These are phyloP conservation scores for Anisognathus igniventris DNA, from an alignment of 2,797 vertebrate species.

Conservation along the genomic window DNA sequence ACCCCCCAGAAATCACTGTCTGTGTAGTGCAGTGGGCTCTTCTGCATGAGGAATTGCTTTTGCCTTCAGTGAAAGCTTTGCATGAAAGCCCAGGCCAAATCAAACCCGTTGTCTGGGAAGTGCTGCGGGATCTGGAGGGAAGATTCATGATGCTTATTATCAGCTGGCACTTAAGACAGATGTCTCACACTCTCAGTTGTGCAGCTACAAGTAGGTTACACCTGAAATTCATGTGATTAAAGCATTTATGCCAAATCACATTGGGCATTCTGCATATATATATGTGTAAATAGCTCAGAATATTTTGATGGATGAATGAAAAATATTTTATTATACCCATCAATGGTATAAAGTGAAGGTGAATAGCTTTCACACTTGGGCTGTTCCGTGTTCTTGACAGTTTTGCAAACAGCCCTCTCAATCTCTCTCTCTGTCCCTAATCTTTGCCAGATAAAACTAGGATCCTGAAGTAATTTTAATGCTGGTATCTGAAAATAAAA, in stretches of 20 bases:
- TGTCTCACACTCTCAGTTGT: background rate
- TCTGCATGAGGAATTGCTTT: background rate
- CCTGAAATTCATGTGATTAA: background rate
- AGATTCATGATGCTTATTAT: conserved; percentile 47
- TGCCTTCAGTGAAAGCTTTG: conserved; percentile 13
- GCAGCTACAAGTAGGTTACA: background rate
- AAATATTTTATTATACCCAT: conserved; percentile 33
- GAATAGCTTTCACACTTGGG: conserved; percentile 45
- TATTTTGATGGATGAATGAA: conserved; percentile 7
- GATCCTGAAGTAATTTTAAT: background rate
- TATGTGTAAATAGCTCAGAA: background rate
- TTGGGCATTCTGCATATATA: background rate
- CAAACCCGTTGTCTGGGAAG: background rate
- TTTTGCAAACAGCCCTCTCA: conserved; percentile 31
- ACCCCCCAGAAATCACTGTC: background rate
- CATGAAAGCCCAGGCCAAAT: background rate
- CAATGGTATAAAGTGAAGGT: background rate
- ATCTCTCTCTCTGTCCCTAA: background rate
- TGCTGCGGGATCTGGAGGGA: background rate
- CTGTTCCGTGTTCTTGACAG: background rate
- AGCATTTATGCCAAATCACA: background rate
- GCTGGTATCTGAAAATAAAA: background rate
- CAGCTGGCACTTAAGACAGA: background rate
- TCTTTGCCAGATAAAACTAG: background rate
- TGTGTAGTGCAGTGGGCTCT: background rate